Evolutionary conservation across 2,113 vertebrate genomes (phyloP).

Genomic region (Polyodon spathula): DNA sequence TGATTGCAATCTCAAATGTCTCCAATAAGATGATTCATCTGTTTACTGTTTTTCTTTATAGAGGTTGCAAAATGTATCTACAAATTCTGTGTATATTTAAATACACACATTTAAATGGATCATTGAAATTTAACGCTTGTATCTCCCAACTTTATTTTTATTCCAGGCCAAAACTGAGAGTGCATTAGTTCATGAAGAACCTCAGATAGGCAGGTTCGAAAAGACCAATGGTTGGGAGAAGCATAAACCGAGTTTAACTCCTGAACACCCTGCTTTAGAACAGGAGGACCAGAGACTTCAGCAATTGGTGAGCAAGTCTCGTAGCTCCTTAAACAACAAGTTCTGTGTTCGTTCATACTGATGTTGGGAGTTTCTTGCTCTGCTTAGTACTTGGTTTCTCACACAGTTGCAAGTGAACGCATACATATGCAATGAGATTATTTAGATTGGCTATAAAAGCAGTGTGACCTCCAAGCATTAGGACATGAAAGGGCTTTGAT

Average conservation of each 20-base stretch:
- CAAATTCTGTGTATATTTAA: too few species aligned
- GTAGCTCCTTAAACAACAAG: background rate
- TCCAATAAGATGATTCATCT: too few species aligned
- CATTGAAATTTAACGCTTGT: background rate
- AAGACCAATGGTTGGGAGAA: constrained; percentile 49
- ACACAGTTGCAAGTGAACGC: too few species aligned
- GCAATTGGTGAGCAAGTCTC: constrained; percentile 47
- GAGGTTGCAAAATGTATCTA: too few species aligned
- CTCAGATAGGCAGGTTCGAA: constrained; percentile 42
- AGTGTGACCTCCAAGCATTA: too few species aligned
- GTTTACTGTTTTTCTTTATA: too few species aligned
- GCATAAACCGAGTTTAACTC: constrained; percentile 44
- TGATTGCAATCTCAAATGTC: too few species aligned
- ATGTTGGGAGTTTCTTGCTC: constrained; percentile 28
- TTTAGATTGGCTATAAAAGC: too few species aligned
- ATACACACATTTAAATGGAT: too few species aligned
- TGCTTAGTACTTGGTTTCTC: too few species aligned
- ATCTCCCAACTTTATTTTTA: background rate
- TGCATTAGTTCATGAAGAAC: constrained; percentile 50
- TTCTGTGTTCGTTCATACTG: background rate
- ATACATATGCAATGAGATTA: too few species aligned
- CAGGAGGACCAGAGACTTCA: constrained; percentile 42
- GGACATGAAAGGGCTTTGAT: too few species aligned
- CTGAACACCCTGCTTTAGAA: constrained; percentile 25
- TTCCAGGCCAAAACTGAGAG: constrained; percentile 46